Percentiles rank a stretch among this genome's conserved stretches.
phyloP scores from a whole-genome alignment of 2,113 vertebrate genomes.

The Hypomesus transpacificus region DNA sequence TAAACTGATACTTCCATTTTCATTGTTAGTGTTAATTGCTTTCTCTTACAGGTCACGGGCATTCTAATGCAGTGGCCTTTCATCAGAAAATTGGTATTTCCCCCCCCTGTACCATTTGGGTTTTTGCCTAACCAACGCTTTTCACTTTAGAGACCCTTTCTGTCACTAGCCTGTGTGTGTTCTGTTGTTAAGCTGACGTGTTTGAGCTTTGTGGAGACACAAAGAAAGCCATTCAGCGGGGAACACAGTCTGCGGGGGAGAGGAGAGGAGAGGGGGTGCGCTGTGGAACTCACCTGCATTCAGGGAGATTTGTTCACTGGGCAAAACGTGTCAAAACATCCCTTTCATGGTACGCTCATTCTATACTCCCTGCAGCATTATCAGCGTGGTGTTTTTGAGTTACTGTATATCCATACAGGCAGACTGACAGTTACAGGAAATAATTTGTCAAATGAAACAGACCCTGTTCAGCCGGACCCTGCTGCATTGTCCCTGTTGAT shows the following conservation, averaged over 20 bases:
- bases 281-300: constrained; percentile 41
- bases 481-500: constrained; percentile 44
- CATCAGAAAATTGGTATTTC: constrained; percentile 54
- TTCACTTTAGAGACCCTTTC: constrained; percentile 43
- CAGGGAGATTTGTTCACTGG: constrained; percentile 23
- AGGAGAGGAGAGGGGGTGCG: constrained; percentile 16
- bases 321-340: background rate
- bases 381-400: constrained; percentile 23
- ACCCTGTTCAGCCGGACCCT: constrained; percentile 35
- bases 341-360: too few relatives aligned
- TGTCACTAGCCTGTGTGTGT: constrained; percentile 36
- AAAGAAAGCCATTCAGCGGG: constrained; percentile 58
- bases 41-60: constrained; percentile 55
- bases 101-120: background rate
- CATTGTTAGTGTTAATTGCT: constrained; percentile 65
- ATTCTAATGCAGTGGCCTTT: constrained; percentile 64
- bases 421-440: constrained; percentile 28
- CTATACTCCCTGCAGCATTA: too few relatives aligned
- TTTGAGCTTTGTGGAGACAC: constrained; percentile 55
- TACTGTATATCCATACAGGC: constrained; percentile 5
- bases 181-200: constrained; percentile 59
- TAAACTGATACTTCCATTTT: constrained; percentile 53
- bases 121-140: constrained; percentile 43
- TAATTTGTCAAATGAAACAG: constrained; percentile 14
- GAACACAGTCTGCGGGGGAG: constrained; percentile 37